phyloP scores from a whole-genome alignment of 53 echinoderm and acorn worm genomes.

The Crossaster papposus region DNA sequence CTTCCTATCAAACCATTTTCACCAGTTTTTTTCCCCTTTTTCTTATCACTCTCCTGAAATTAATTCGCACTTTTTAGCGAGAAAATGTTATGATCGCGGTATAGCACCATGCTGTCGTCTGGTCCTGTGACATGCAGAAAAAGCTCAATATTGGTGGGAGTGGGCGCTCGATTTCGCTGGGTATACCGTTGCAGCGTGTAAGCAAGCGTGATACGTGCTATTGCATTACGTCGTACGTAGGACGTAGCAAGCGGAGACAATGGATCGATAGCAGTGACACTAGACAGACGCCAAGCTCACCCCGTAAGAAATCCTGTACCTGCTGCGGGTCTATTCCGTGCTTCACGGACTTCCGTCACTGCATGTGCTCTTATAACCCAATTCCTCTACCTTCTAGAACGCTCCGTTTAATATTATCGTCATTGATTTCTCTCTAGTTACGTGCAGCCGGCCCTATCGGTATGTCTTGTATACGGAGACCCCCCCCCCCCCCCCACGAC shows the following conservation, averaged over 20 bases:
- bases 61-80: constrained; percentile 34
- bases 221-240: constrained; percentile 25
- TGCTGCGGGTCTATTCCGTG: background rate
- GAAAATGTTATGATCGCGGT: constrained; percentile 35
- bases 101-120: background rate
- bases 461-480: background rate
- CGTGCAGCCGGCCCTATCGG: constrained; percentile 9
- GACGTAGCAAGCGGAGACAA: constrained; percentile 13
- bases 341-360: background rate
- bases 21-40: background rate
- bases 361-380: constrained; percentile 9
- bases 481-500: too few relatives aligned
- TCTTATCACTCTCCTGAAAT: background rate
- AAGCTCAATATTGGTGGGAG: constrained; percentile 36
- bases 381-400: constrained; percentile 22
- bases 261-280: constrained; percentile 30
- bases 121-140: background rate
- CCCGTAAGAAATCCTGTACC: background rate
- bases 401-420: constrained; percentile 19
- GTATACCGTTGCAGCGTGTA: constrained; percentile 29
- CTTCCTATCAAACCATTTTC: too few relatives aligned
- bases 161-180: constrained; percentile 48
- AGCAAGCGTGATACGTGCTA: constrained; percentile 30
- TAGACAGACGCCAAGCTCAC: constrained; percentile 11
- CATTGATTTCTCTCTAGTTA: constrained; percentile 14